Conservation (phyloP, 2,113 vertebrate genomes). For the Brachirus orientalis region DNA sequence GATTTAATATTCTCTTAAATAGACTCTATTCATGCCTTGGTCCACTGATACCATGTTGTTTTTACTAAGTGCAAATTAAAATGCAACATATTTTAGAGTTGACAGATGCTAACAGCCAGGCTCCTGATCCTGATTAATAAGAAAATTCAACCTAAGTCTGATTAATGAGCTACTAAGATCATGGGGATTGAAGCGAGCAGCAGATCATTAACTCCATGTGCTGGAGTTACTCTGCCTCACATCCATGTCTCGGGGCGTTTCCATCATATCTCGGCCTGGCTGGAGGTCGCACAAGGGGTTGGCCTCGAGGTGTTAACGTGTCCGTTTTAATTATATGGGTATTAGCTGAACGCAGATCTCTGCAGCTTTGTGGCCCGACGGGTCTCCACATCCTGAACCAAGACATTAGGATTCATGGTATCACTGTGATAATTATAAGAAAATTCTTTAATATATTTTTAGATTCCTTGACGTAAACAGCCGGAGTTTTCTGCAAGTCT, state of each 20-base stretch:
- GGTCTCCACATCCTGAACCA: neutral
- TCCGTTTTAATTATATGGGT: constrained; percentile 72
- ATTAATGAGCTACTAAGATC: constrained; percentile 72
- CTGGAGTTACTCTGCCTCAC: constrained; percentile 29
- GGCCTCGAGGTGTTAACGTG: constrained; percentile 29
- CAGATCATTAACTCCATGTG: constrained; percentile 59
- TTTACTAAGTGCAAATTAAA: constrained; percentile 9
- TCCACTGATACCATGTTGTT: neutral
- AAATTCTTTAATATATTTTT: too few relatives aligned
- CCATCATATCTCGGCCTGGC: constrained; percentile 29
- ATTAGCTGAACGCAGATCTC: constrained; percentile 56
- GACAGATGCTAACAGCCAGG: constrained; percentile 64
- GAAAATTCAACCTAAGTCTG: constrained; percentile 62
- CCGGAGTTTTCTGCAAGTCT: too few relatives aligned
- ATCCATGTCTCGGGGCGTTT: constrained; percentile 36
- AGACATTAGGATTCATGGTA: too few relatives aligned
- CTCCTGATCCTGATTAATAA: constrained; percentile 68
- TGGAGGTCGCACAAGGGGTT: constrained; percentile 27
- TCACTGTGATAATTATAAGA: too few relatives aligned
- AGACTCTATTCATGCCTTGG: too few relatives aligned
- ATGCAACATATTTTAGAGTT: constrained; percentile 28
- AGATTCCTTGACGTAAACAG: too few relatives aligned
- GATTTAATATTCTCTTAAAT: too few relatives aligned
- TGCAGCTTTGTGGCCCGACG: constrained; percentile 41
- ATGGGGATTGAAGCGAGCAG: constrained; percentile 53